phyloP scores from a whole-genome alignment of 2,113 vertebrate species.

The Acanthochromis polyacanthus region DNA sequence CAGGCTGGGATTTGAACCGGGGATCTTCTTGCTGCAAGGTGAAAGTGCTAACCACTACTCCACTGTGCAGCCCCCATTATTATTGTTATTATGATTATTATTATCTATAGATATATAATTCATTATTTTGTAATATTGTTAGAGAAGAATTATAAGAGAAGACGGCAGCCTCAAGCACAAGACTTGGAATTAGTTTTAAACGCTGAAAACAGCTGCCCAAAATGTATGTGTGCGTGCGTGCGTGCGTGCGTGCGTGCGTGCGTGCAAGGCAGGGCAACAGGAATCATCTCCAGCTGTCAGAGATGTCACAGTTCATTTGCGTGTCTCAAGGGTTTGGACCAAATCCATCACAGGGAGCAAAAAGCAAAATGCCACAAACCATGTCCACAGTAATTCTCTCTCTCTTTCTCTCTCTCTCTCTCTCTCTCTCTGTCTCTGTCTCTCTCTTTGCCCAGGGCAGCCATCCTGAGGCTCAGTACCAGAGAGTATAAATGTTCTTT shows the following conservation, averaged over 20 bases:
- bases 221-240: constrained; percentile 27
- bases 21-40: no score
- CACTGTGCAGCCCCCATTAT: no score
- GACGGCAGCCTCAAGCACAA: not conserved
- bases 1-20: no score
- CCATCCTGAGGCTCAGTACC: constrained; percentile 51
- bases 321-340: constrained; percentile 77
- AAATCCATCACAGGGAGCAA: constrained; percentile 76
- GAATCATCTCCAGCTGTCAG: constrained; percentile 72
- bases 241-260: constrained; percentile 30
- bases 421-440: constrained; percentile 13
- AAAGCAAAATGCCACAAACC: constrained; percentile 73
- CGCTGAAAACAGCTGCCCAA: constrained; percentile 33
- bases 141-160: no score
- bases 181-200: constrained; percentile 4
- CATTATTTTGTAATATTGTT: no score
- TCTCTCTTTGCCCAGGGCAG: constrained; percentile 2
- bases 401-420: constrained; percentile 29
- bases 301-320: constrained; percentile 79
- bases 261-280: constrained; percentile 32
- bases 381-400: constrained; percentile 44
- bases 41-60: no score
- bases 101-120: no score
- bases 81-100: no score
- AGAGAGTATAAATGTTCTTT: constrained; percentile 64